Evolutionary conservation across 2,888 invertebrate species (phyloP).

Genomic region (Nipponacmea schrenckii): DNA sequence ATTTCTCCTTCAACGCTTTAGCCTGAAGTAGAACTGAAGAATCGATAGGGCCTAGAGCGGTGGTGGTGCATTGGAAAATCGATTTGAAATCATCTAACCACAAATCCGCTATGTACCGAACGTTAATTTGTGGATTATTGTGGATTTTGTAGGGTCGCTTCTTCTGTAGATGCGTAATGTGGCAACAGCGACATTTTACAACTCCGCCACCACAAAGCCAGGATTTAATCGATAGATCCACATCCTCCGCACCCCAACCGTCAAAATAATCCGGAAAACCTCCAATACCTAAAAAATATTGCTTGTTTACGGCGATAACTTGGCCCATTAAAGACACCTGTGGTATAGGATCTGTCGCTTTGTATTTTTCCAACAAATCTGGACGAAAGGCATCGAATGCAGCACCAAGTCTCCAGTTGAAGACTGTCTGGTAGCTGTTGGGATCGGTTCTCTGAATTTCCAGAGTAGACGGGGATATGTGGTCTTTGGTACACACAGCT

Average conservation of each 20-base stretch:
- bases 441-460: background rate
- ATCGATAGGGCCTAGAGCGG: background rate
- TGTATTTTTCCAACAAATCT: background rate
- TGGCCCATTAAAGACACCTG: background rate
- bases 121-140: background rate
- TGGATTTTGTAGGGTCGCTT: background rate
- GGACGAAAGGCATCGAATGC: background rate
- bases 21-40: background rate
- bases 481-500: background rate
- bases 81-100: background rate
- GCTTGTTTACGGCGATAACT: background rate
- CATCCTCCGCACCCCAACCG: slow-evolving; percentile 1
- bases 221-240: background rate
- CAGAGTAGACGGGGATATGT: background rate
- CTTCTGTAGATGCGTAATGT: background rate
- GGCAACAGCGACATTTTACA: background rate
- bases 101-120: background rate
- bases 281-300: background rate
- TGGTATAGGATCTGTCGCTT: background rate
- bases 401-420: background rate
- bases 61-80: background rate
- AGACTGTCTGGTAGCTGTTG: background rate
- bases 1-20: background rate
- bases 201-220: background rate
- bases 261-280: background rate